Evolutionary conservation across 64 coral and sea anemone genomes (phyloP), one percentile per base, ranked within the genome.

Genomic region (Hydrozoanthus tunicans): DNA sequence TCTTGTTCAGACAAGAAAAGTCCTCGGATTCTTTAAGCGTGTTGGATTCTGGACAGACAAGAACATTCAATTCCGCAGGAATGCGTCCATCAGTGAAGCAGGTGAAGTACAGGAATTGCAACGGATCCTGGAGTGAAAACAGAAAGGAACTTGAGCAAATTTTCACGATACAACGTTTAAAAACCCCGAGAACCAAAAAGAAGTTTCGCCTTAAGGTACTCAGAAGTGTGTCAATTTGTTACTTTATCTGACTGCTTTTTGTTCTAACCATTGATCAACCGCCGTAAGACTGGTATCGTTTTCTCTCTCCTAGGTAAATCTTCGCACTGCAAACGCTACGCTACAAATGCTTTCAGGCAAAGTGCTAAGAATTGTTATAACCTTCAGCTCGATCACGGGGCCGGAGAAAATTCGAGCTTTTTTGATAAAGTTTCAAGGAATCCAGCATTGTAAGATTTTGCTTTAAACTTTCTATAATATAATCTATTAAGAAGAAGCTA

Each of bases 371-470:
- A 52, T 86, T 7, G 64, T 58, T 9, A 5, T 86, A 55, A 24
- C 82, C 10, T 70, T 86, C 53, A 71, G 53, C 15, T 86, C 53
- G 55, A 23, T 53, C 51, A 3, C 17, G 5, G 14, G 67, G 20
- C 23, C 14, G 6, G 15, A 70, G 10, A 26, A 58, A 0, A 56
- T 70, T n/a, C 82, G 65, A 58, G 11, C 54, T 56, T 53, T 86
- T 9, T n/a, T 86, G 43, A 10, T 86, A 5, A 86, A 86, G 62
- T 86, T 86, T 54, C 65, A 86, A 5, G 82, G 82, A 58, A 15
- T 72, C 56, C 82, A 71, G 13, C 23, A 58, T 0, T 86, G 82
- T 86, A 6, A 86, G 82, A 20, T 20, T 20, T 20, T 20, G 20
- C 20, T 20, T 20, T 20, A 20, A 20, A 20, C 20, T 20, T 20